These are phyloP conservation scores for Neostethus bicornis DNA, from an alignment of 2,797 vertebrate genomes.

Conservation along the genomic window DNA sequence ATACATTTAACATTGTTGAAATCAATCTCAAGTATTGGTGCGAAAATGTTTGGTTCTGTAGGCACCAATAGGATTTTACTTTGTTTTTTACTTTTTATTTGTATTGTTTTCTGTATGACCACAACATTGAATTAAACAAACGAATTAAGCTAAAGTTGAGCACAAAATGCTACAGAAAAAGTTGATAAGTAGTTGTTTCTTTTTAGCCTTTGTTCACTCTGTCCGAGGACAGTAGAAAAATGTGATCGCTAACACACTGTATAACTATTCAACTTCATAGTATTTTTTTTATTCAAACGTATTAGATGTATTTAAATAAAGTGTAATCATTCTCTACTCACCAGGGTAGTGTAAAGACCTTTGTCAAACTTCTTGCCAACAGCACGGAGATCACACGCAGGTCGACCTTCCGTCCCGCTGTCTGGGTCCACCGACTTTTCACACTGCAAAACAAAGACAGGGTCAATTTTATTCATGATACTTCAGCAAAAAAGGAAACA, in stretches of 20 bases:
- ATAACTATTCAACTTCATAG: neutral
- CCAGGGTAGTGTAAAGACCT: slow-evolving; percentile 88
- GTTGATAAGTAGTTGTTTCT: neutral
- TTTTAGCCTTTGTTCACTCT: too few species aligned
- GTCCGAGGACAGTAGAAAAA: too few species aligned
- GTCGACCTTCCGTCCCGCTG: slow-evolving; percentile 66
- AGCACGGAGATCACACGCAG: slow-evolving; percentile 85
- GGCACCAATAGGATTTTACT: too few species aligned
- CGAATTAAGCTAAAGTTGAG: too few species aligned
- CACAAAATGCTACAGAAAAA: neutral
- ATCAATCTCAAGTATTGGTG: too few species aligned
- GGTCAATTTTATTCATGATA: neutral
- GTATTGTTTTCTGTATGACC: too few species aligned
- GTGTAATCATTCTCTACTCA: slow-evolving; percentile 69
- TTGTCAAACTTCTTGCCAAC: slow-evolving; percentile 89
- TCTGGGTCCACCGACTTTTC: slow-evolving; percentile 70
- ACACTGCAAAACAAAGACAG: slow-evolving; percentile 75
- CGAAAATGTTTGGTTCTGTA: too few species aligned
- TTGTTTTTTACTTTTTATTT: too few species aligned
- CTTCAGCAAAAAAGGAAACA: neutral
- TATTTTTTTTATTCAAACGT: neutral
- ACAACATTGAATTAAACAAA: too few species aligned
- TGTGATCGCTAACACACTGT: too few species aligned
- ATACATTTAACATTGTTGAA: too few species aligned
- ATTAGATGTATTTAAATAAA: neutral